A percentile compares a stretch with the other conserved stretches of the same genome.
These are phyloP conservation scores for Cactoblastis cactorum DNA, from an alignment of 2,888 invertebrate genomes.

Conservation along the genomic window DNA sequence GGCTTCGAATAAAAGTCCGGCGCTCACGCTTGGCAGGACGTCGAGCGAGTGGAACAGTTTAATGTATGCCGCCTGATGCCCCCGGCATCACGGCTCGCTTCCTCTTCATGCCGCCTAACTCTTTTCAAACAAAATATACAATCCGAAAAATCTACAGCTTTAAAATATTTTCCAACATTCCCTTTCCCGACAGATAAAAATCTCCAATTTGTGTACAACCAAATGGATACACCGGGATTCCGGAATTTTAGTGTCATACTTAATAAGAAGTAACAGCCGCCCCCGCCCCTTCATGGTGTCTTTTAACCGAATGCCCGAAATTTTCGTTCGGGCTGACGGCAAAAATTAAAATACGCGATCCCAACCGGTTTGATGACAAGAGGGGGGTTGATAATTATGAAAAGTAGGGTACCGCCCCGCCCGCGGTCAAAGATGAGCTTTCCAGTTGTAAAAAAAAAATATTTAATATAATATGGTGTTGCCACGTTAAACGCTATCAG, in stretches of 20 bases:
- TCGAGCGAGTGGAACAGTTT: slow-evolving; percentile 66
- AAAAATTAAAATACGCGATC: slow-evolving; percentile 54
- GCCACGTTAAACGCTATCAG: slow-evolving; percentile 58
- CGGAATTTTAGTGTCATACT: slow-evolving; percentile 45
- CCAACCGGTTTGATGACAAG: slow-evolving; percentile 48
- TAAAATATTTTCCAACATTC: slow-evolving; percentile 16
- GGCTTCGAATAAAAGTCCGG: slow-evolving; percentile 60
- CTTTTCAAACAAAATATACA: slow-evolving; percentile 33
- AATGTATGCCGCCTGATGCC: slow-evolving; percentile 42
- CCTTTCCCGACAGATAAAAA: slow-evolving; percentile 18
- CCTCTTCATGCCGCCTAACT: slow-evolving; percentile 48
- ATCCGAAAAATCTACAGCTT: neutral
- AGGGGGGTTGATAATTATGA: slow-evolving; percentile 60
- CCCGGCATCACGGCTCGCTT: slow-evolving; percentile 40
- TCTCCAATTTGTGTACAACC: slow-evolving; percentile 30
- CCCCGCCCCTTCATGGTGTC: slow-evolving; percentile 31
- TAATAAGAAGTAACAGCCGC: slow-evolving; percentile 57
- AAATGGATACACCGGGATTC: slow-evolving; percentile 27
- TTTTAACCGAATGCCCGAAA: slow-evolving; percentile 35
- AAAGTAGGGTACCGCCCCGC: slow-evolving; percentile 38
- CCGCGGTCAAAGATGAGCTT: slow-evolving; percentile 50
- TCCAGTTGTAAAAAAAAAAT: slow-evolving; percentile 48
- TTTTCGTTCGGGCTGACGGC: slow-evolving; percentile 33
- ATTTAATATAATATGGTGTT: slow-evolving; percentile 63
- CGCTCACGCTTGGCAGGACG: slow-evolving; percentile 49